phyloP scores from a whole-genome alignment of 2,888 invertebrate genomes.

The Marronus borbonicus region DNA sequence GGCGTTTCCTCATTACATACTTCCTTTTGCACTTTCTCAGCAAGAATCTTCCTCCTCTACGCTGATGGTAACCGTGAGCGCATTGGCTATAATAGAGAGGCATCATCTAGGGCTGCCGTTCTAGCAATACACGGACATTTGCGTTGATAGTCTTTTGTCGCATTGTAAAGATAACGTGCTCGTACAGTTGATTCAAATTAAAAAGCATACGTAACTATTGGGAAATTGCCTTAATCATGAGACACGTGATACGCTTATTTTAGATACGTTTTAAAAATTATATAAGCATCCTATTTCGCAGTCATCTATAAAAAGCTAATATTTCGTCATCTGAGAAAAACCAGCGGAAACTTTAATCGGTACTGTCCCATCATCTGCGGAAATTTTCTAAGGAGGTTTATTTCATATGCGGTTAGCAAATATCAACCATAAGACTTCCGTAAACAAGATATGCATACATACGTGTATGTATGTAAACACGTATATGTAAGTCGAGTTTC shows the following conservation, averaged over 20 bases:
- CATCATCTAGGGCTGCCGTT: conserved; percentile 17
- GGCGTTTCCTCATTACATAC: conserved; percentile 51
- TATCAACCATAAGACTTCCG: conserved; percentile 41
- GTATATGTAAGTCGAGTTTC: too few relatives aligned
- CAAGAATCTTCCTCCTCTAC: conserved; percentile 44
- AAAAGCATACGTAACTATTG: not conserved
- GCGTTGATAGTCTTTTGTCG: conserved; percentile 34
- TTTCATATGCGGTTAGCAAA: conserved; percentile 10
- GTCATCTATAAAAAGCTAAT: conserved; percentile 16
- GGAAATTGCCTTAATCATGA: conserved; percentile 29
- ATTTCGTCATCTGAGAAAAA: conserved; percentile 37
- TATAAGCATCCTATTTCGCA: not conserved
- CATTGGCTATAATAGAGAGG: conserved; percentile 1
- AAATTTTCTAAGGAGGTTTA: conserved; percentile 34
- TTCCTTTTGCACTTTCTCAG: conserved; percentile 51
- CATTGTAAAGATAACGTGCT: not conserved
- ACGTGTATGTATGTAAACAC: not conserved
- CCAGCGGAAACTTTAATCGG: conserved; percentile 41
- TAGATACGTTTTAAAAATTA: not conserved
- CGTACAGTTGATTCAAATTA: not conserved
- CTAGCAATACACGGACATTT: not conserved
- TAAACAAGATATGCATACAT: conserved; percentile 14
- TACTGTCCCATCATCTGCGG: conserved; percentile 23
- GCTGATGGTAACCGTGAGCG: not conserved
- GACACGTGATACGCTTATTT: not conserved